Evolutionary conservation across 2,113 vertebrate species (phyloP).

Genomic region (Eurystomus gularis): DNA sequence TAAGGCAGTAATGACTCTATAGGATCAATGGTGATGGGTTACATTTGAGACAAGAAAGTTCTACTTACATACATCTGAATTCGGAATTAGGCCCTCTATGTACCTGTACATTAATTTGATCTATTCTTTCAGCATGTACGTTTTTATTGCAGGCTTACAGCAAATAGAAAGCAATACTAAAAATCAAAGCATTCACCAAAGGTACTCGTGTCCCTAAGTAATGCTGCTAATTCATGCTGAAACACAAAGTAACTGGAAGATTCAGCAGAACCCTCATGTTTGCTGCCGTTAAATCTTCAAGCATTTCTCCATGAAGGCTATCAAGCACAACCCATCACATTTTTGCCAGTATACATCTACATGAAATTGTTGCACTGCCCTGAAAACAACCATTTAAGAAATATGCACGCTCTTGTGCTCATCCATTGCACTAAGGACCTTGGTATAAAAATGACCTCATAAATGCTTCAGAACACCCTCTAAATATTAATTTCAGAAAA

Average conservation of each 20-base stretch:
- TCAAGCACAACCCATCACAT: neutral
- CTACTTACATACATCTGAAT: neutral
- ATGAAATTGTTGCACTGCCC: neutral
- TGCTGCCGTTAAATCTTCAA: neutral
- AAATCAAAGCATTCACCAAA: neutral
- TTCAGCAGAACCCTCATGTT: neutral
- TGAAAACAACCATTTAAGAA: neutral
- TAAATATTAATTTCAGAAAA: constrained; percentile 16
- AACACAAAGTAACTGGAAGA: neutral
- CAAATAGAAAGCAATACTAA: neutral
- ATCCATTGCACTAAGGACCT: neutral
- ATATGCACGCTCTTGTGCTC: neutral
- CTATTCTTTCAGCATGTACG: neutral
- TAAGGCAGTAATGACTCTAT: neutral
- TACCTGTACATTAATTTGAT: neutral
- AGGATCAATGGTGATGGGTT: neutral
- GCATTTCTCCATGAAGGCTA: neutral
- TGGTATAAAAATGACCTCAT: neutral
- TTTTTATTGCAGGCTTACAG: neutral
- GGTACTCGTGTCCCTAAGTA: neutral
- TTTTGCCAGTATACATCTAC: neutral
- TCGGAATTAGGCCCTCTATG: neutral
- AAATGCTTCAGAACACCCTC: neutral
- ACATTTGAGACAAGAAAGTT: neutral
- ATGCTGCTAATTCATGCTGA: neutral